Evolutionary conservation across 2,888 invertebrate species (phyloP).

Genomic region (Dryocosmus kuriphilus): DNA sequence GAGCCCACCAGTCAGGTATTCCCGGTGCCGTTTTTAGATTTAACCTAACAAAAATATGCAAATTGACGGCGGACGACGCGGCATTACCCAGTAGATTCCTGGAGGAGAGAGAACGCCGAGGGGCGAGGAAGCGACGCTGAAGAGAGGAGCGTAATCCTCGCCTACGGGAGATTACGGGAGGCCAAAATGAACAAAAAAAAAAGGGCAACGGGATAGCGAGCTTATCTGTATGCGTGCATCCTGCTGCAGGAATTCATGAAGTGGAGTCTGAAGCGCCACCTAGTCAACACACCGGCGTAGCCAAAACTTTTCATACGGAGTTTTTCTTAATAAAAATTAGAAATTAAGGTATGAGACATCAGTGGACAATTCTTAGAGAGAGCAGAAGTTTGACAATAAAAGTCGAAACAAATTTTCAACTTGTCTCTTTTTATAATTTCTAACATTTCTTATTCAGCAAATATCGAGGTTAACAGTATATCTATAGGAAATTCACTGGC

Average conservation of each 20-base stretch:
- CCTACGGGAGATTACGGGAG: slow-evolving; percentile 73
- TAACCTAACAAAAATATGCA: slow-evolving; percentile 74
- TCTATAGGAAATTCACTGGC: too few species aligned
- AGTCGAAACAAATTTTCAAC: too few species aligned
- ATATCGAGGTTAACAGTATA: too few species aligned
- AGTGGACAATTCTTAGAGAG: too few species aligned
- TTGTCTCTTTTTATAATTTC: too few species aligned
- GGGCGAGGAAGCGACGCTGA: slow-evolving; percentile 59
- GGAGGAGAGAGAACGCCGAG: slow-evolving; percentile 49
- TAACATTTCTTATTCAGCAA: too few species aligned
- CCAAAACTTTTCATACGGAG: neutral
- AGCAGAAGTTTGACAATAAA: too few species aligned
- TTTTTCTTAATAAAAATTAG: neutral
- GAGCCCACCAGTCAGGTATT: slow-evolving; percentile 65
- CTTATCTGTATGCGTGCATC: slow-evolving; percentile 46
- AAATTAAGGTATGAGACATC: neutral
- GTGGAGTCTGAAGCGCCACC: slow-evolving; percentile 25
- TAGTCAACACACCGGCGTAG: slow-evolving; percentile 32
- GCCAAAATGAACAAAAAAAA: slow-evolving; percentile 68
- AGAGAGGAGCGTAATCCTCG: slow-evolving; percentile 72
- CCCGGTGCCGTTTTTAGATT: slow-evolving; percentile 65
- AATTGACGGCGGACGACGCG: slow-evolving; percentile 64
- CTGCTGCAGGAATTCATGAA: slow-evolving; percentile 26
- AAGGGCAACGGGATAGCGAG: slow-evolving; percentile 57
- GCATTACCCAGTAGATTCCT: slow-evolving; percentile 49